These are phyloP conservation scores for Pyrrhia umbra DNA, from an alignment of 2,888 invertebrate species.

Conservation along the genomic window DNA sequence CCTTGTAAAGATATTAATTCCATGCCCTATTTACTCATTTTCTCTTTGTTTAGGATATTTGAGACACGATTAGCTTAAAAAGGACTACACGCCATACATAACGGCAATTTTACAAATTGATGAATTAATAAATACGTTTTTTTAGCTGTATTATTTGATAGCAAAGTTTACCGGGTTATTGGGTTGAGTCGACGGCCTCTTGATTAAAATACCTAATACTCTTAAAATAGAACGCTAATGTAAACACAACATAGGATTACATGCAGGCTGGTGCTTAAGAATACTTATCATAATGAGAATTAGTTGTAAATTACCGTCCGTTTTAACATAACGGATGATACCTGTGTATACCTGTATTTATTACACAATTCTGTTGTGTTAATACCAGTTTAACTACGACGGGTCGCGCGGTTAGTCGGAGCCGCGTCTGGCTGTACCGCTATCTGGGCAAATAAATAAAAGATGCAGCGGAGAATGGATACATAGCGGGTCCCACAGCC, in stretches of 20 bases:
- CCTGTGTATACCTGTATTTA: constrained; percentile 67
- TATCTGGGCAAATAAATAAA: constrained; percentile 89
- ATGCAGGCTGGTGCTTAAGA: background rate
- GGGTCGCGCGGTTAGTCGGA: constrained; percentile 75
- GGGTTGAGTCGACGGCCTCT: constrained; percentile 47
- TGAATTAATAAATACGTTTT: background rate
- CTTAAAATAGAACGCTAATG: constrained; percentile 38
- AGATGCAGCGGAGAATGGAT: constrained; percentile 85
- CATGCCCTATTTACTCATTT: too few species aligned
- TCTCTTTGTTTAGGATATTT: too few species aligned
- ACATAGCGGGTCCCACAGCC: constrained; percentile 82
- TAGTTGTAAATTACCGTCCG: constrained; percentile 15
- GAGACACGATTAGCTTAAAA: too few species aligned
- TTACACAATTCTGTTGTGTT: constrained; percentile 75
- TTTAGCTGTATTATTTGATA: constrained; percentile 23
- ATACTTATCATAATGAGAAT: background rate
- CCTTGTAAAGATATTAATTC: too few species aligned
- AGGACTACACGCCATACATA: background rate
- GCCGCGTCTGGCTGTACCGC: constrained; percentile 83
- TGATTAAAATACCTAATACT: constrained; percentile 32
- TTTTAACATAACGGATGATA: constrained; percentile 45
- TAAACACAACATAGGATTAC: constrained; percentile 32
- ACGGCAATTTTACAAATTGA: background rate
- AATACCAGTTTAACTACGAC: constrained; percentile 84
- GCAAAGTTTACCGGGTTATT: constrained; percentile 56